Percentiles rank a stretch among this genome's conserved stretches.
phyloP scores from a whole-genome alignment of 2,797 vertebrate species.

The Lepidocolaptes lacrymiger region DNA sequence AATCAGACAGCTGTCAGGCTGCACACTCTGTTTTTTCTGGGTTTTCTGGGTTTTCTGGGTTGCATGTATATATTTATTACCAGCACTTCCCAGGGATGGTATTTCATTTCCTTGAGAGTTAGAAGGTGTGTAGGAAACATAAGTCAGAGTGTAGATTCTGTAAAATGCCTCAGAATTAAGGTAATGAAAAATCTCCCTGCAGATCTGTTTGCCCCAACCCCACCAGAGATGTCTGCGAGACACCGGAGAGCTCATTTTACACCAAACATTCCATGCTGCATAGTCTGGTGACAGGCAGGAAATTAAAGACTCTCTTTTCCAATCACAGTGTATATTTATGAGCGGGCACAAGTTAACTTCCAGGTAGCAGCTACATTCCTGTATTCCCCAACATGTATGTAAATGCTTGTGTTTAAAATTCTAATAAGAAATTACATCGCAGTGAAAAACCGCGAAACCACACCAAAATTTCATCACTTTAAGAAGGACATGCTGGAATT shows the following conservation, averaged over 20 bases:
- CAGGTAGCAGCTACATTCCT: neutral
- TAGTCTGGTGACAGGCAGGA: neutral
- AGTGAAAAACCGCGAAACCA: neutral
- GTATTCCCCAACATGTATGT: neutral
- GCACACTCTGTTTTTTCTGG: neutral
- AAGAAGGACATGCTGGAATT: neutral
- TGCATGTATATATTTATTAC: neutral
- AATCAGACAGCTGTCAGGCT: neutral
- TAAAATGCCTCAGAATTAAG: neutral
- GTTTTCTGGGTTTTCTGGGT: no score
- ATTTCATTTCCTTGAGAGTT: neutral
- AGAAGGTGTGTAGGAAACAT: neutral
- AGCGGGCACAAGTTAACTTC: neutral
- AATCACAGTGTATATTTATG: neutral
- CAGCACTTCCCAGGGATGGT: neutral
- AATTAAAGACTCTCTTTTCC: conserved; percentile 2
- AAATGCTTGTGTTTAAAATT: neutral
- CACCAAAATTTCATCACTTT: neutral
- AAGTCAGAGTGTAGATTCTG: neutral
- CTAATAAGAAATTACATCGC: neutral
- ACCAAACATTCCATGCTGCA: neutral
- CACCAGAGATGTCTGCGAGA: neutral
- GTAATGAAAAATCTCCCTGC: neutral
- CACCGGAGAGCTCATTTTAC: neutral
- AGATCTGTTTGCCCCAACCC: neutral